Percentiles rank a stretch among this genome's conserved stretches.
phyloP scores from a whole-genome alignment of 2,113 vertebrate genomes.

The Hyaena hyaena region DNA sequence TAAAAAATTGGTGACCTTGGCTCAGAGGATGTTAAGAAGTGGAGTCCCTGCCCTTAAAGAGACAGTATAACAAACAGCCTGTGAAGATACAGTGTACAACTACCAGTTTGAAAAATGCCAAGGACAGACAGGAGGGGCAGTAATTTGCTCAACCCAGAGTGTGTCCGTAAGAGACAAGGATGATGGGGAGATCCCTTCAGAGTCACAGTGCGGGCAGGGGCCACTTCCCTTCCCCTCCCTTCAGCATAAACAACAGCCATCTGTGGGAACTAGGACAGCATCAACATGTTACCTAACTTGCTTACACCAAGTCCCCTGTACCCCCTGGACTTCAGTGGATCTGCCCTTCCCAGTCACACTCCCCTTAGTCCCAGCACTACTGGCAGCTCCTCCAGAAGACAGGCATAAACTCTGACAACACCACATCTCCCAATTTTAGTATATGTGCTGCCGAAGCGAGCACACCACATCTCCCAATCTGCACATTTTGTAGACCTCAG shows the following conservation, averaged over 20 bases:
- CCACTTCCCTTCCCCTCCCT: neutral
- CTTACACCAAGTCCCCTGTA: neutral
- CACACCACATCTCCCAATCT: no score
- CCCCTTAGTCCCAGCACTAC: neutral
- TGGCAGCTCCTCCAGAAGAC: neutral
- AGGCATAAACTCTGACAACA: neutral
- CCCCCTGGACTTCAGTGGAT: neutral
- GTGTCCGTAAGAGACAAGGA: neutral
- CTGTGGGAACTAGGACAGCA: neutral
- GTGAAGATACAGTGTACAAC: neutral
- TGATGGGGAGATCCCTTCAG: neutral
- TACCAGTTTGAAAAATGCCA: neutral
- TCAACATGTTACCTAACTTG: neutral
- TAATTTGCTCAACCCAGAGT: neutral
- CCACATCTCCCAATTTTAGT: neutral
- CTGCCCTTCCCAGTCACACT: neutral
- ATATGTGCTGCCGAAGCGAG: no score
- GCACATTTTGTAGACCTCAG: neutral
- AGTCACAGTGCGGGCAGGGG: neutral
- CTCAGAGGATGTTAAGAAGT: no score
- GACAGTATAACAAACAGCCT: neutral
- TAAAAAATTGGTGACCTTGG: neutral
- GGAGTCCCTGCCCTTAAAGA: neutral
- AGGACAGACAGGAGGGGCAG: neutral
- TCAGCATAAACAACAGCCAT: neutral